phyloP scores from a whole-genome alignment of 2,113 vertebrate species.

The Orientallactaga bullata region DNA sequence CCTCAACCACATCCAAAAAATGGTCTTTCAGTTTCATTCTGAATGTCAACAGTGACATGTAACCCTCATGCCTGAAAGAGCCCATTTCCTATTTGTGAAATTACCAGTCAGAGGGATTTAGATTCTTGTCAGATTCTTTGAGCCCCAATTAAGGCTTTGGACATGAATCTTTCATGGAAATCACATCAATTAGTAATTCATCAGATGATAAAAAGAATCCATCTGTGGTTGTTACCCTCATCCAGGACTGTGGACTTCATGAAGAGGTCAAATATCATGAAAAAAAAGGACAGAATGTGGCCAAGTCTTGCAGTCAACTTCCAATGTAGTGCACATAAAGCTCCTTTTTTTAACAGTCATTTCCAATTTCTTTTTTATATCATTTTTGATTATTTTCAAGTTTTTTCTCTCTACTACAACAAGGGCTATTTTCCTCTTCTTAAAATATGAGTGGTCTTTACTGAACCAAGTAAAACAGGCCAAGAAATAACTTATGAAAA shows the following conservation, averaged over 20 bases:
- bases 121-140: rapidly evolving
- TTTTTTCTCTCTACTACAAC: not conserved
- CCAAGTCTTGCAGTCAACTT: rapidly evolving
- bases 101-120: not conserved
- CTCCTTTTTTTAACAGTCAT: not conserved
- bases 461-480: not conserved
- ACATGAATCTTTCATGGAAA: not conserved
- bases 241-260: not conserved
- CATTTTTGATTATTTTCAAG: too few relatives aligned
- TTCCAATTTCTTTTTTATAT: not conserved
- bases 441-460: not conserved
- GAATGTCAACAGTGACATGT: not conserved
- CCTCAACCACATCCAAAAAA: not conserved
- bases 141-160: not conserved
- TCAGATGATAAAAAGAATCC: not conserved
- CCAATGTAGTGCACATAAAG: too few relatives aligned
- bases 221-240: not conserved
- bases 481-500: not conserved
- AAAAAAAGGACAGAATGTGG: not conserved
- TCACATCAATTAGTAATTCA: not conserved
- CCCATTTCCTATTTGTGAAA: not conserved
- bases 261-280: not conserved
- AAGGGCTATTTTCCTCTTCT: not conserved
- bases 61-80: not conserved
- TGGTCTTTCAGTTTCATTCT: not conserved